These are phyloP conservation scores for Dicrostonyx torquatus DNA, from an alignment of 2,797 vertebrate species.

Conservation along the genomic window DNA sequence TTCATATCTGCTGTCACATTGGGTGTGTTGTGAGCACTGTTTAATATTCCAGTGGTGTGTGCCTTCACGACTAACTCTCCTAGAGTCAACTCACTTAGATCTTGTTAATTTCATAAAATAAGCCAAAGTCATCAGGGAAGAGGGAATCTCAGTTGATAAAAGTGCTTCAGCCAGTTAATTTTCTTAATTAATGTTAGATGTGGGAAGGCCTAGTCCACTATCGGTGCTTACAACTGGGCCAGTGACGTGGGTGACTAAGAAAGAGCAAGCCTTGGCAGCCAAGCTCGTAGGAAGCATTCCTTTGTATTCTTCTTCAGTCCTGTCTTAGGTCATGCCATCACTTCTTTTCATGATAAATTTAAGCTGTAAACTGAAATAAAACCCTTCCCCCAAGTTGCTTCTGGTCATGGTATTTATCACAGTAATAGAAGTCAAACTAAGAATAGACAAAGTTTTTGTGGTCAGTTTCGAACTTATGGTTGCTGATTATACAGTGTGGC, in stretches of 20 bases:
- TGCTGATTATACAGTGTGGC: neutral
- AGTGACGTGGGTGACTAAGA: neutral
- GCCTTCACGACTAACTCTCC: conserved; percentile 46
- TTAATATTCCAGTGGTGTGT: neutral
- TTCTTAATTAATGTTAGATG: neutral
- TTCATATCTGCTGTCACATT: conserved; percentile 58
- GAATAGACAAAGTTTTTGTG: neutral
- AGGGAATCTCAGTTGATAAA: neutral
- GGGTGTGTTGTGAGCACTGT: neutral
- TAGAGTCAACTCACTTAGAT: too few relatives aligned
- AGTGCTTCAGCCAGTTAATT: neutral
- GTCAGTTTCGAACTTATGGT: neutral
- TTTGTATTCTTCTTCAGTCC: neutral
- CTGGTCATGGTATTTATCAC: neutral
- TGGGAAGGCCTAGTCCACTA: neutral
- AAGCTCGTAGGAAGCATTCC: neutral
- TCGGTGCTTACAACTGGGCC: neutral
- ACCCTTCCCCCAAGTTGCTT: neutral
- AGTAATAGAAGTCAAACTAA: neutral
- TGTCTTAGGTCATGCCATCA: too few relatives aligned
- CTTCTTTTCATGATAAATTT: neutral
- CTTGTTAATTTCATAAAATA: neutral
- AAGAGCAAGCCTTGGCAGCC: neutral
- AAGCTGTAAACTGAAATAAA: neutral
- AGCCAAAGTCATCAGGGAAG: neutral